Conservation (phyloP, 2,797 vertebrate genomes). For the Epinephelus awoara region DNA sequence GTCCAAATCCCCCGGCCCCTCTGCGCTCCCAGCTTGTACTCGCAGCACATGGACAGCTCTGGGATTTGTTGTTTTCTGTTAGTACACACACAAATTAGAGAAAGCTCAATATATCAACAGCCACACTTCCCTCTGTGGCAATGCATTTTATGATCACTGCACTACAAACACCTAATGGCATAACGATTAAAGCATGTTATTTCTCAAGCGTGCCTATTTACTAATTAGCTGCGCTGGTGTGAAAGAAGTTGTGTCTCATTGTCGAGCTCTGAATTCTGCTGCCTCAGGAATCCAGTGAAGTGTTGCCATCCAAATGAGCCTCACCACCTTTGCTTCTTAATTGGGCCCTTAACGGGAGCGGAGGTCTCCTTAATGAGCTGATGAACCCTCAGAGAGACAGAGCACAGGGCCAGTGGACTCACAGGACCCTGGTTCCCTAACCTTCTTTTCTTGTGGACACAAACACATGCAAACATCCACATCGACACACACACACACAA, state of each 20-base stretch:
- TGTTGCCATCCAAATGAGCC: conserved; percentile 78
- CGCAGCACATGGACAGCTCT: conserved; percentile 65
- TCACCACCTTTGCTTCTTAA: conserved; percentile 77
- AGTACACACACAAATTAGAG: conserved; percentile 61
- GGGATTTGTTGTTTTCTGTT: conserved; percentile 72
- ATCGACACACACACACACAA: conserved; percentile 48
- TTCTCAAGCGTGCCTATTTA: conserved; percentile 69
- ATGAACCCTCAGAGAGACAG: conserved; percentile 76
- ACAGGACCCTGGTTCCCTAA: conserved; percentile 76
- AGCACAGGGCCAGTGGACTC: conserved; percentile 65
- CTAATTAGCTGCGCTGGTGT: conserved; percentile 72
- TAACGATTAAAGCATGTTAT: conserved; percentile 65
- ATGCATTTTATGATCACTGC: conserved; percentile 51
- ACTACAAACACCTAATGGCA: conserved; percentile 54
- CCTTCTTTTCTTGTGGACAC: conserved; percentile 71
- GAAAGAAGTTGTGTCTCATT: conserved; percentile 63
- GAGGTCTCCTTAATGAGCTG: conserved; percentile 85
- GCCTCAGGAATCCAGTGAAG: conserved; percentile 80
- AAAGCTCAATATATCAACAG: conserved; percentile 44
- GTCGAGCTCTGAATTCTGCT: conserved; percentile 75
- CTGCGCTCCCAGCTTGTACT: conserved; percentile 52
- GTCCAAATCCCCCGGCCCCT: conserved; percentile 59
- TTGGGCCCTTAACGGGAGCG: conserved; percentile 81
- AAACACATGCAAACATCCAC: conserved; percentile 45
- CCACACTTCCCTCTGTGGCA: conserved; percentile 12